A percentile compares a stretch with the other conserved stretches of the same genome.
Conservation (phyloP, 37 sponge, comb jelly and placozoan species). For the Mnemiopsis leidyi region DNA sequence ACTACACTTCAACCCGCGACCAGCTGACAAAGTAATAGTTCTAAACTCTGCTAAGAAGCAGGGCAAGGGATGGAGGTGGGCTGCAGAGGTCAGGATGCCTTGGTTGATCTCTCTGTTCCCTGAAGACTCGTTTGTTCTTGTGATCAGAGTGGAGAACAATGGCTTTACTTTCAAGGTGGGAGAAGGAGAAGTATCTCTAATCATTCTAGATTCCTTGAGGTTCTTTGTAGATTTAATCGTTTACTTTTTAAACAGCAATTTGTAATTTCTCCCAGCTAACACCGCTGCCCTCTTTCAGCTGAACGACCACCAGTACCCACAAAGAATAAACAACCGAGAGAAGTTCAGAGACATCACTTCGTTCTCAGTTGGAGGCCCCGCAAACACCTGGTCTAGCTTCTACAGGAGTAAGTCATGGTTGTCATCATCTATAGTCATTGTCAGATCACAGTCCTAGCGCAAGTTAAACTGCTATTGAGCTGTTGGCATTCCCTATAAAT, state of each 20-base stretch:
- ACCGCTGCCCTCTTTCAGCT: neutral
- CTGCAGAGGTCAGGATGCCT: neutral
- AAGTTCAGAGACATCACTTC: neutral
- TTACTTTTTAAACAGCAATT: too few relatives aligned
- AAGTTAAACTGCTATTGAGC: too few relatives aligned
- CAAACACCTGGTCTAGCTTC: neutral
- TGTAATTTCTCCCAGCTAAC: too few relatives aligned
- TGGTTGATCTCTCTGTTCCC: conserved; percentile 4
- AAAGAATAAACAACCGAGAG: neutral
- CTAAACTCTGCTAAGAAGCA: conserved; percentile 16
- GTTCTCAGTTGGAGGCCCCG: neutral
- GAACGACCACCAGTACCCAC: neutral
- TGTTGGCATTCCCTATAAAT: neutral
- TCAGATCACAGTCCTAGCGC: neutral
- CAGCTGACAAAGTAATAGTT: neutral
- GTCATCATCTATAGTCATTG: neutral
- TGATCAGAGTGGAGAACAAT: neutral
- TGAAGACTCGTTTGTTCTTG: neutral
- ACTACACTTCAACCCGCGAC: conserved; percentile 5
- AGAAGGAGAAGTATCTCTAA: too few relatives aligned
- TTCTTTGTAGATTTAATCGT: too few relatives aligned
- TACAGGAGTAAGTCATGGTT: neutral
- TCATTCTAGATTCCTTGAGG: too few relatives aligned
- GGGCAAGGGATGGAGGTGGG: neutral
- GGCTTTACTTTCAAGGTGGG: neutral